Conservation (phyloP, 2,113 vertebrate species). For the Peromyscus polionotus region DNA sequence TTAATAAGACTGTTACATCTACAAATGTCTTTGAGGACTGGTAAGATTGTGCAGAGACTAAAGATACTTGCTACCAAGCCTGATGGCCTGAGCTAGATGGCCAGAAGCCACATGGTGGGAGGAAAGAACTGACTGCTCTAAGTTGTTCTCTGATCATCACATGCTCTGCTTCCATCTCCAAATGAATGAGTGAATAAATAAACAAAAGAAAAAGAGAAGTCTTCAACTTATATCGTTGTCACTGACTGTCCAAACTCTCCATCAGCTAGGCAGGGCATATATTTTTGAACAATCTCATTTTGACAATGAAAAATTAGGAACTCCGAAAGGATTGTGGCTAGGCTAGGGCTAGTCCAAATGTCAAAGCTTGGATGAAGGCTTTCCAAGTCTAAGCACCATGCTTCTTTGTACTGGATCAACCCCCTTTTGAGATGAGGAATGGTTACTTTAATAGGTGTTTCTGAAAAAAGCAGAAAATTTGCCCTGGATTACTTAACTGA, state of each 20-base stretch:
- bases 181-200: background rate
- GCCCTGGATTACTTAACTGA: background rate
- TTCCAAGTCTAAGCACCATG: background rate
- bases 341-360: background rate
- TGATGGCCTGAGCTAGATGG: background rate
- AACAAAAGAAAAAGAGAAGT: background rate
- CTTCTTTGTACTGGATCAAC: background rate
- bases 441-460: constrained; percentile 35
- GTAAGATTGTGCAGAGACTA: background rate
- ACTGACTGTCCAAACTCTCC: background rate
- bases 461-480: background rate
- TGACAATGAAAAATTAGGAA: background rate
- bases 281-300: background rate
- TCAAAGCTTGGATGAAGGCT: background rate
- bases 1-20: too few relatives aligned
- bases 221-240: background rate
- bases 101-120: background rate
- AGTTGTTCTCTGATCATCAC: background rate
- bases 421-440: background rate
- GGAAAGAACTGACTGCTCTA: background rate
- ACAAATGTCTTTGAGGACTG: background rate
- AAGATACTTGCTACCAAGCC: background rate
- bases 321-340: background rate
- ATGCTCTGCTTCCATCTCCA: background rate
- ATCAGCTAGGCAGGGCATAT: background rate